phyloP scores from a whole-genome alignment of 2,888 invertebrate species.

The Plusia festucae region DNA sequence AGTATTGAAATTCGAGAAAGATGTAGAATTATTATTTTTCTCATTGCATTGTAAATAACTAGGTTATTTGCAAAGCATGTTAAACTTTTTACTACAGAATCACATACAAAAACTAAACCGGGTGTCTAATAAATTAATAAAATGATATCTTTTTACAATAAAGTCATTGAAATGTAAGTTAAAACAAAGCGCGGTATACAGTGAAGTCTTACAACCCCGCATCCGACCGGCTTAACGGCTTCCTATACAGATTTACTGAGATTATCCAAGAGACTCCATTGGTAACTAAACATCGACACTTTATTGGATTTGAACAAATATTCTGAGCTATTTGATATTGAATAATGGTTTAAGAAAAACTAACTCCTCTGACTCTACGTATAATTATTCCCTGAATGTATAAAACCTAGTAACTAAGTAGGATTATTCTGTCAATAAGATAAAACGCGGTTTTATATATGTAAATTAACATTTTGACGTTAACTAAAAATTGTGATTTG shows the following conservation, averaged over 20 bases:
- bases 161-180: constrained; percentile 24
- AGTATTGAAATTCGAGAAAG: no score
- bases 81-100: neutral
- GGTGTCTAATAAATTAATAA: neutral
- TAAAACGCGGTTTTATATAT: no score
- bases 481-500: no score
- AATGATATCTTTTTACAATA: constrained; percentile 8
- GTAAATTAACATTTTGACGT: no score
- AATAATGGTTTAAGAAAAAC: neutral
- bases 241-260: constrained; percentile 77
- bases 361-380: neutral
- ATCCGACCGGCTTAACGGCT: constrained; percentile 74
- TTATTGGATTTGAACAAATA: constrained; percentile 58
- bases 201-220: constrained; percentile 75
- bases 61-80: no score
- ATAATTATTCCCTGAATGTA: no score
- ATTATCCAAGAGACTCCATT: constrained; percentile 69
- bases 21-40: no score
- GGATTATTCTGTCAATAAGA: no score
- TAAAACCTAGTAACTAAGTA: no score
- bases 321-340: constrained; percentile 19
- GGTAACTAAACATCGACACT: constrained; percentile 51
- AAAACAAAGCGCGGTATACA: constrained; percentile 25
- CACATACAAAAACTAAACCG: neutral
- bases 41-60: no score